Base-by-base conservation (phyloP, 2,113 vertebrate genomes). In the Anhinga rufa region DNA sequence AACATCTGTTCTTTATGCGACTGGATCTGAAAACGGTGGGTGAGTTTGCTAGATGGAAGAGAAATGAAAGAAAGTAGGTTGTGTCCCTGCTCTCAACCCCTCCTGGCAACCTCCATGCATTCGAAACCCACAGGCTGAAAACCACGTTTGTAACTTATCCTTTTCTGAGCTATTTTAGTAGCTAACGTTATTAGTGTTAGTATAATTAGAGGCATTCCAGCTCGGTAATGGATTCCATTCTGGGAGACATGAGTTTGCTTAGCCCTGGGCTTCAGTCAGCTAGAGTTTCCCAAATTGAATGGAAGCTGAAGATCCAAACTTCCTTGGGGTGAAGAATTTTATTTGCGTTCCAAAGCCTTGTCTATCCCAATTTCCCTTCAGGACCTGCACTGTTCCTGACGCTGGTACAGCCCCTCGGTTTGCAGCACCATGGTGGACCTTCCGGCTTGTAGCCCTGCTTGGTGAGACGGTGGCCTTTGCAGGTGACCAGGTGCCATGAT, bases 171-270 rank as follows among this genome's bases (percentile, higher is more conserved):
- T 91, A 61, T 94, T 95, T 81, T 79, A 79, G 90, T 86, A 95
- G 86, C 86, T 91, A 83, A 94, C 36, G 28, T 94, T 57, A 65
- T 94, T 94, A 97, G 86, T 16, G 83, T 74, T 19, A 60, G 96
- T 65, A 52, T 96, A 92, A 95, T 89, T 91, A 90, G 90, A 81
- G 95, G 60, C 90, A 91, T 95, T 97, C 93, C 95, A 92, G 76
- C 87, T 77, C 17, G 0, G 68, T 82, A 81, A 96, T 75, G 93
- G 93, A 93, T 95, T 92, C 94, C 93, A 62, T 91, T 60, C 87
- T 44, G 17, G 86, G 95, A 92, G 72, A 83, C 83, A 66, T 58
- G 83, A 94, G 64, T 86, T 94, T 89, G 92, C 60, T 77, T 70
- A 70, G 96, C 95, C 90, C 86, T 89, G 96, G 87, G 92, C 93